Evolutionary conservation across 1,140 invertebrate genomes (phyloP), one percentile per base, ranked within the genome.

Genomic region (Dermatophagoides farinae): DNA sequence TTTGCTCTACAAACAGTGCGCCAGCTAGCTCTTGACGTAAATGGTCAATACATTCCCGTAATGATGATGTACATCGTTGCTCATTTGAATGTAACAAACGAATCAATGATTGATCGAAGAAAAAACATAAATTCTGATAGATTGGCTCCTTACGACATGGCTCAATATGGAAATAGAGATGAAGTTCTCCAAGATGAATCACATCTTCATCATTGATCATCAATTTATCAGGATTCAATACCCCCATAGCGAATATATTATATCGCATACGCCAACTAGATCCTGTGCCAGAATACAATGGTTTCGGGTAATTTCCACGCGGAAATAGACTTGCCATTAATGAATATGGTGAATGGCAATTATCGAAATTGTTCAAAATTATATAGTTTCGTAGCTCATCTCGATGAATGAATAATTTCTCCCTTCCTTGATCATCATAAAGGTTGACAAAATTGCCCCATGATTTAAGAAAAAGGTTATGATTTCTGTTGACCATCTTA

Each of bases 361-460:
- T 20, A 18, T 12, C 18, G 47, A 20, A 12, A 20, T 18, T 43
- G 12, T 6, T 22, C 47, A 55, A 23, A 12, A 18, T 20, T 23
- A 55, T 1, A 44, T 55, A 55, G n/a, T 55, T 55, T 14, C 53
- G 14, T 23, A 55, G 23, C 41, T 55, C 53, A 18, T 14, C 14
- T 6, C 53, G 25, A 39, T 16, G 14, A 38, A 55, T 41, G 16
- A 14, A 55, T 23, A 39, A 18, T 23, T 55, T 55, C 23, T 55
- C 14, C n/a, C 14, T n/a, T 18, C 53, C 53, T 20, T 40, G 53
- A 18, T 38, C 53, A 25, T 55, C 53, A 23, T 25, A 55, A 14
- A 55, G 14, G 53, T 55, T 55, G 20, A 44, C 22, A 55, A 55
- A 55, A 44, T 55, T 55, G 1, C 53, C 53, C 53, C 53, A 55